These are phyloP conservation scores for Psylliodes chrysocephalus DNA, from an alignment of 2,888 invertebrate genomes.

Conservation along the genomic window DNA sequence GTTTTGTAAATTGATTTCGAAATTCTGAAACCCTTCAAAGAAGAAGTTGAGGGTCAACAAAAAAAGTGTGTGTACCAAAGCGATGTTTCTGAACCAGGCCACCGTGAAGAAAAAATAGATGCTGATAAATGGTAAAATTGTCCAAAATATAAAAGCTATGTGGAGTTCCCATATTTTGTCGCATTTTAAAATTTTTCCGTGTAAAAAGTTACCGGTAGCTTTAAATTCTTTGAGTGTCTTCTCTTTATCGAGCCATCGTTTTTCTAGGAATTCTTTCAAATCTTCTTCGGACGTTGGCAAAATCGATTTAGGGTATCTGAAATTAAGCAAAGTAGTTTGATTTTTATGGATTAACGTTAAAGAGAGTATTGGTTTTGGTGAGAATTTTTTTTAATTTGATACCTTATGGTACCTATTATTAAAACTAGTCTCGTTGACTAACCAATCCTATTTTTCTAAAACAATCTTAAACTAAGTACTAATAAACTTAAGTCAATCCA, in stretches of 20 bases:
- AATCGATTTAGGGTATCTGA: slow-evolving; percentile 70
- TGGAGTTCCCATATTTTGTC: slow-evolving; percentile 62
- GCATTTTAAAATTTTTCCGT: slow-evolving; percentile 56
- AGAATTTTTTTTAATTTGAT: too few species aligned
- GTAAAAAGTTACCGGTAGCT: slow-evolving; percentile 66
- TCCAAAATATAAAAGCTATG: slow-evolving; percentile 75
- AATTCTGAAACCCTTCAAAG: slow-evolving; percentile 71
- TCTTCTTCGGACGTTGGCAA: slow-evolving; percentile 70
- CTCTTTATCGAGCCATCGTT: slow-evolving; percentile 76
- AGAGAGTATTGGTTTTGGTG: too few species aligned
- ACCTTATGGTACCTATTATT: too few species aligned
- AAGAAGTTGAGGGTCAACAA: slow-evolving; percentile 68
- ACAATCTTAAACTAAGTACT: too few species aligned
- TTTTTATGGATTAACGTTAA: too few species aligned
- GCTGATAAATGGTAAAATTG: slow-evolving; percentile 67
- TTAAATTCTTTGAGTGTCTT: slow-evolving; percentile 70
- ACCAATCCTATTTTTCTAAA: too few species aligned
- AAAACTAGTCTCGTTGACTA: too few species aligned
- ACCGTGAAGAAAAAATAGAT: slow-evolving; percentile 64
- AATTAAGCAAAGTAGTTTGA: too few species aligned
- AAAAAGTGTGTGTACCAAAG: slow-evolving; percentile 67
- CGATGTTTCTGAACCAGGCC: slow-evolving; percentile 68
- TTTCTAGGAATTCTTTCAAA: slow-evolving; percentile 72
- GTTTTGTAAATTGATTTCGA: slow-evolving; percentile 62
- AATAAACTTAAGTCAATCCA: too few species aligned